Conservation (phyloP, 2,888 invertebrate genomes). For the Eristalis intricaria region DNA sequence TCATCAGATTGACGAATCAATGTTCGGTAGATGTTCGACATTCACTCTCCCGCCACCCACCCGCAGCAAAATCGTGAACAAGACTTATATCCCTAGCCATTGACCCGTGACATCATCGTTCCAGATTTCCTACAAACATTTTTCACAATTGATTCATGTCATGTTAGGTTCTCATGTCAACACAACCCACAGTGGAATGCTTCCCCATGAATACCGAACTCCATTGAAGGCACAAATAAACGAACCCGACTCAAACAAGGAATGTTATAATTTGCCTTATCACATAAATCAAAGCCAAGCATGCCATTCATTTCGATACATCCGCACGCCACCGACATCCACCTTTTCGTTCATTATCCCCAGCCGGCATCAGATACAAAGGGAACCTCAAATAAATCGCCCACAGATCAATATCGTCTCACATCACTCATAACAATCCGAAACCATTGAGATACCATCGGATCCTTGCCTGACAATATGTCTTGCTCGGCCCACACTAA, state of each 20-base stretch:
- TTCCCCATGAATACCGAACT: background rate
- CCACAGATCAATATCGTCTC: constrained; percentile 60
- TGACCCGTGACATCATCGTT: background rate
- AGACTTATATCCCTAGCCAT: background rate
- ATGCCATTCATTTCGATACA: constrained; percentile 33
- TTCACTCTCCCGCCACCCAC: no score
- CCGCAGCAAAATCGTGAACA: background rate
- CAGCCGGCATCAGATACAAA: background rate
- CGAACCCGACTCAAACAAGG: constrained; percentile 2
- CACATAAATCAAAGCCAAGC: constrained; percentile 45
- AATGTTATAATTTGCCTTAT: constrained; percentile 38
- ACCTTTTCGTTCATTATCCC: background rate
- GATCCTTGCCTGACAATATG: constrained; percentile 32
- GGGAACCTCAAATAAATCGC: constrained; percentile 55
- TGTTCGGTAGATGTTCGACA: no score
- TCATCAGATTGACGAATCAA: no score
- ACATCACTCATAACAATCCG: constrained; percentile 60
- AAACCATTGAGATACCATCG: constrained; percentile 47
- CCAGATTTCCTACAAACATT: background rate
- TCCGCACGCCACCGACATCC: background rate
- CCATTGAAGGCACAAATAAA: background rate
- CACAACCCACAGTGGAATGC: background rate
- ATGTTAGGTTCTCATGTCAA: background rate
- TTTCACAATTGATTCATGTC: background rate
- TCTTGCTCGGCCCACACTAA: constrained; percentile 39